Evolutionary conservation across 2,797 vertebrate genomes (phyloP), one percentile per base, ranked within the genome.

Genomic region (Cirrhinus molitorella): DNA sequence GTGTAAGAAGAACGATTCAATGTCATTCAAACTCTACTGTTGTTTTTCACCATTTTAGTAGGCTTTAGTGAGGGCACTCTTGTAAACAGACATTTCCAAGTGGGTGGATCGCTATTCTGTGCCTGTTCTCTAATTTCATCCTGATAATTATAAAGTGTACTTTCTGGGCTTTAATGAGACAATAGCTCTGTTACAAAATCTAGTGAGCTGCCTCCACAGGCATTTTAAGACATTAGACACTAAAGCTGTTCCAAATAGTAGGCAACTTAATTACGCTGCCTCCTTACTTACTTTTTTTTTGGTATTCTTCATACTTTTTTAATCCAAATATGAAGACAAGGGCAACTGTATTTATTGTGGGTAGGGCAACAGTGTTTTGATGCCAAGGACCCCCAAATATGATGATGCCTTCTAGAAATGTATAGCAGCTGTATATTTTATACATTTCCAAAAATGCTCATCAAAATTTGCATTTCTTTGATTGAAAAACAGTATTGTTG

Each of bases 11-110:
- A 65, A 51, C 59, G 11, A 81, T 63, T 49, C 45, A 3, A 0
- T 65, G 80, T 74, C 70, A 82, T 45, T 65, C 71, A 65, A 23
- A 66, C 68, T 19, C 9, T 43, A 61, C 49, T 81, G 45, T 53
- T 67, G n/a, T 75, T 82, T 66, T 82, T 66, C 71, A 65, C 13
- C 2, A 2, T 51, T 79, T 78, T 6, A 73, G 14, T 21, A 21
- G n/a, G 57, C 40, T 47, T 47, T 14, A 3, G 5, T 12, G 17
- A 47, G 11, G 43, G 25, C 59, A n/a, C 76, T 78, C 57, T 31
- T 77, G n/a, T 28, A 17, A 63, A 61, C 23, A 21, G 57, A 63
- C 11, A 61, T 31, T 47, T 77, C 25, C 57, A 63, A 45, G 40
- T 61, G 75, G 57, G 75, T 77, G 75, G 75, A 63, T 47, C 75